These are phyloP conservation scores for Campylomormyrus numenius DNA, from an alignment of 2,113 vertebrate genomes.

Conservation along the genomic window DNA sequence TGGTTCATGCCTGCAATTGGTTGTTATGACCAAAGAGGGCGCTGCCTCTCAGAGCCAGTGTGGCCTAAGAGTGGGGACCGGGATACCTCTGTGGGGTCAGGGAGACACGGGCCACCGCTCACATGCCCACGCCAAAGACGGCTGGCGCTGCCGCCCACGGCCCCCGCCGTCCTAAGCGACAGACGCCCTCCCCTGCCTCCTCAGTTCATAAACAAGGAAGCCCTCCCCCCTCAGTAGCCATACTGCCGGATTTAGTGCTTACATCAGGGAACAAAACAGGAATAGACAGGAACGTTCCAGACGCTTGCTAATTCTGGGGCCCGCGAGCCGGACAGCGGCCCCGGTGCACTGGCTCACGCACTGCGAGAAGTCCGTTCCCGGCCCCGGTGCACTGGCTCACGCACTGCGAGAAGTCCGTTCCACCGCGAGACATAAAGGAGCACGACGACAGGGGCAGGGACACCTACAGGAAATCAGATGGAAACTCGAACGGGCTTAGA, in stretches of 20 bases:
- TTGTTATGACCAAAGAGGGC: not conserved
- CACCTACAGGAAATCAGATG: not conserved
- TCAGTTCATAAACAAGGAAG: not conserved
- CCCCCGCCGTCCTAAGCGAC: not conserved
- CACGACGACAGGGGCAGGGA: not conserved
- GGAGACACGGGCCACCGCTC: not conserved
- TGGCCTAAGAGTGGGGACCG: not conserved
- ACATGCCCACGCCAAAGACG: not conserved
- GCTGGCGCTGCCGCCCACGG: not conserved
- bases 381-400: too few species aligned
- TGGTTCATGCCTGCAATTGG: not conserved
- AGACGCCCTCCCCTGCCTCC: not conserved
- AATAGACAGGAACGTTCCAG: slow-evolving; percentile 6
- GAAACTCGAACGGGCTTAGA: not conserved
- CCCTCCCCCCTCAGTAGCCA: not conserved
- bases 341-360: too few species aligned
- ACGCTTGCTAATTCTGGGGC: not conserved
- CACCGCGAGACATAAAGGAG: not conserved
- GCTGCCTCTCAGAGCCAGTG: not conserved
- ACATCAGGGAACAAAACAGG: not conserved
- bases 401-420: not conserved
- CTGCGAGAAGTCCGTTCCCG: not conserved
- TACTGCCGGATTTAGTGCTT: not conserved
- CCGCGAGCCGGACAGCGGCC: not conserved
- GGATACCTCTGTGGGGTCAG: not conserved